Evolutionary conservation across 2,113 vertebrate species (phyloP).

Genomic region (Rhabdornis inornatus): DNA sequence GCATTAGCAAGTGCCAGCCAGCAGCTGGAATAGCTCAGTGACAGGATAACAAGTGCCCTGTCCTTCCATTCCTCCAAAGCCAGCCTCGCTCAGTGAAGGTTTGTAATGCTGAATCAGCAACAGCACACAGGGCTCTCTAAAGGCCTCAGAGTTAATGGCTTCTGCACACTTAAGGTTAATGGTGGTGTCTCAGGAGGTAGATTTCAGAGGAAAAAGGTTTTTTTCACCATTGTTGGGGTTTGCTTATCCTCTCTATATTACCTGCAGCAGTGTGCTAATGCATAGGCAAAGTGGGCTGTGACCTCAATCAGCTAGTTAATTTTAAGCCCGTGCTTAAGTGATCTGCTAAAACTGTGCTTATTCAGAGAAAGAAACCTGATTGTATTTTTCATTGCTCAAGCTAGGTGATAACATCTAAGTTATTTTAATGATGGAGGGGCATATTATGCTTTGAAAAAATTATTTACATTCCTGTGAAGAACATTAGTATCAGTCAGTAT

Average conservation of each 20-base stretch:
- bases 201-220: not conserved
- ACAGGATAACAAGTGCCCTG: not conserved
- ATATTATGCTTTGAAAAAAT: not conserved
- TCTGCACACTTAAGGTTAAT: not conserved
- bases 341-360: constrained; percentile 43
- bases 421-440: not conserved
- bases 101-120: not conserved
- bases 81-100: not conserved
- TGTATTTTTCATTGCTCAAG: not conserved
- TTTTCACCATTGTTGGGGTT: not conserved
- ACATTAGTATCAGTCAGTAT: not conserved
- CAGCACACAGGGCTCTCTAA: not conserved
- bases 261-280: not conserved
- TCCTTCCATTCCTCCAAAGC: not conserved
- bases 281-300: constrained; percentile 43
- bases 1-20: not conserved
- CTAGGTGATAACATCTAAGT: not conserved
- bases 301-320: constrained; percentile 56
- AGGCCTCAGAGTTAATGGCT: not conserved
- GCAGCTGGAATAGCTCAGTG: not conserved
- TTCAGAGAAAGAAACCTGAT: constrained; percentile 18
- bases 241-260: not conserved
- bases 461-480: not conserved
- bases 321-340: constrained; percentile 23
- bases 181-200: not conserved